A percentile compares a stretch with the other conserved stretches of the same genome.
Conservation (phyloP, 2,113 vertebrate species). For the Sceloporus tristichus region DNA sequence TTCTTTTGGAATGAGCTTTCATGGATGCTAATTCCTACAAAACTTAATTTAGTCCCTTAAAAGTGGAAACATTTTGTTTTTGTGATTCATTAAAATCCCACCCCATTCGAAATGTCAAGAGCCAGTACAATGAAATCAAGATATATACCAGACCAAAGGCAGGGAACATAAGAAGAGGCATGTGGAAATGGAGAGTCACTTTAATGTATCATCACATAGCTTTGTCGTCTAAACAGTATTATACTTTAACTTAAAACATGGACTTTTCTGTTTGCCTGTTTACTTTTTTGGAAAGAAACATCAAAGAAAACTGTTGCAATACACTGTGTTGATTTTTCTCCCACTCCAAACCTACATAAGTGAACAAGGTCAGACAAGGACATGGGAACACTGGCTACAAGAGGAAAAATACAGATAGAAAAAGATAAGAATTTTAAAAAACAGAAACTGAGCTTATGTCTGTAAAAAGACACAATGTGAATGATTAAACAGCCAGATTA, state of each 20-base stretch:
- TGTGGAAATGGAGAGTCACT: neutral
- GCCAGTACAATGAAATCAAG: neutral
- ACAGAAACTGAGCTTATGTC: neutral
- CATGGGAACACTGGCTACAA: neutral
- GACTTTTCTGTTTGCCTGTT: neutral
- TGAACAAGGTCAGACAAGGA: conserved; percentile 9
- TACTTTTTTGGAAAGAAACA: neutral
- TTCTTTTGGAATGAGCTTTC: no score
- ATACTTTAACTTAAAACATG: neutral
- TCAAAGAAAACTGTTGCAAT: neutral
- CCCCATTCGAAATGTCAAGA: neutral
- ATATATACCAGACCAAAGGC: neutral
- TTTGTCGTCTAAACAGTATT: neutral
- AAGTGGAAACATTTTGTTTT: no score
- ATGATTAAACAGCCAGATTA: neutral
- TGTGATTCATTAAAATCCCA: neutral
- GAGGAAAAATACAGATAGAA: neutral
- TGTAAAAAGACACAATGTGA: neutral
- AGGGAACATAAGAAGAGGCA: neutral
- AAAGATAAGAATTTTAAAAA: neutral
- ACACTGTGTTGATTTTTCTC: neutral
- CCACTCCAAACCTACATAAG: neutral
- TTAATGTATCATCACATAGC: neutral
- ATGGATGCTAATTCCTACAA: no score
- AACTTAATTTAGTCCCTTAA: no score